Evolutionary conservation across 2,113 vertebrate genomes (phyloP), one percentile per base, ranked within the genome.

Genomic region (Cariama cristata): DNA sequence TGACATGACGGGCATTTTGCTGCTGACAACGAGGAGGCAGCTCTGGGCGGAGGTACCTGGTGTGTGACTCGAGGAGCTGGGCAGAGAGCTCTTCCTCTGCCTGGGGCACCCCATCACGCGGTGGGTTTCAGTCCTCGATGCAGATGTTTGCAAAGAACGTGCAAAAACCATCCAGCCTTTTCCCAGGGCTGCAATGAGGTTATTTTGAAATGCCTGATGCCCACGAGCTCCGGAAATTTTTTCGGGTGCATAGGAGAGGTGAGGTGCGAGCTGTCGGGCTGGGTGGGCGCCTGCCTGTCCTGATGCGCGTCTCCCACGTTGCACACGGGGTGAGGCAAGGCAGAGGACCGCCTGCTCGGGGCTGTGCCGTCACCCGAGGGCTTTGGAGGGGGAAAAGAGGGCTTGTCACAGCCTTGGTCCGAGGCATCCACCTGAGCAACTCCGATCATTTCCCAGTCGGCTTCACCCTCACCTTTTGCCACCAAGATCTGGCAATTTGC

Each of bases 91-190:
- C 49, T 3, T 30, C n/a, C n/a, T 10, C 47, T 14, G 23, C 63
- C 40, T 10, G 20, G 30, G 22, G 40, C 30, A 23, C 18, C 56
- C 55, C 16, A 1, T 11, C 8, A 2, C 2, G 0, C 0, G 3
- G 11, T 26, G 50, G 24, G 42, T 14, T 63, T 71, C 3, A 3
- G 35, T 28, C 56, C 49, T 58, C 0, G 3, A 16, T 7, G 30
- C 14, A n/a, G 32, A 20, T 0, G 1, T 22, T 35, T 30, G 55
- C 85, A 18, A 52, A 69, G 35, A 38, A 21, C 44, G 2, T 8
- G 42, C 44, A 19, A 45, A 59, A 38, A 7, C 21, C 44, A 33
- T 12, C 38, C 17, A 38, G 44, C 19, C 44, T 59, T 28, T 58
- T 67, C 35, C 60, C 1, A 1, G 68, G 17, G 77, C 42, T 7